phyloP scores from a whole-genome alignment of 2,888 invertebrate species.

The Rhagonycha fulva region DNA sequence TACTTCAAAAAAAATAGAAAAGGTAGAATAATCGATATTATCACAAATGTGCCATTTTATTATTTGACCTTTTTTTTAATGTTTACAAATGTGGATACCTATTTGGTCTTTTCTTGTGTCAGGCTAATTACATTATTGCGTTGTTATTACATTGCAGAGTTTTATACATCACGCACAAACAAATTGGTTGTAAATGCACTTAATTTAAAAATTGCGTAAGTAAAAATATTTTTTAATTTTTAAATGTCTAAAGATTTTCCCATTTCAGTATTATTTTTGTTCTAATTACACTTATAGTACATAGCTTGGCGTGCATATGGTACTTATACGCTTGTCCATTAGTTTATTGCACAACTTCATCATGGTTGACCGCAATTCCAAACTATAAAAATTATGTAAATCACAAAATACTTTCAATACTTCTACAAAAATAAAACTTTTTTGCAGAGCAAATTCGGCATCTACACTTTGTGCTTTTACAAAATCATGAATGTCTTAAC shows the following conservation, averaged over 20 bases:
- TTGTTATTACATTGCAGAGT: conserved; percentile 57
- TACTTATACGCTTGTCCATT: conserved; percentile 59
- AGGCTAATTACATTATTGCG: conserved; percentile 56
- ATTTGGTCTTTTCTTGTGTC: conserved; percentile 51
- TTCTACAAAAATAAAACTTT: not conserved
- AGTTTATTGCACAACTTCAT: conserved; percentile 11
- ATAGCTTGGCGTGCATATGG: conserved; percentile 58
- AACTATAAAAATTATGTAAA: too few relatives aligned
- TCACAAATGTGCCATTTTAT: conserved; percentile 54
- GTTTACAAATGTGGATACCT: conserved; percentile 35
- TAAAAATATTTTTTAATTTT: not conserved
- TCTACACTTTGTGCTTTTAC: conserved; percentile 58
- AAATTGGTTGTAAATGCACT: conserved; percentile 56
- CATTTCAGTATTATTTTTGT: conserved; percentile 55
- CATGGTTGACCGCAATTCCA: conserved; percentile 10
- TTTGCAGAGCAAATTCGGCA: conserved; percentile 31
- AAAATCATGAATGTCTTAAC: conserved; percentile 59
- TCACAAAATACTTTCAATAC: not conserved
- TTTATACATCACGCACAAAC: conserved; percentile 54
- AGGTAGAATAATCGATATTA: conserved; percentile 55
- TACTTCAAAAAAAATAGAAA: conserved; percentile 56
- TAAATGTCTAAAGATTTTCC: not conserved
- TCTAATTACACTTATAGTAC: conserved; percentile 58
- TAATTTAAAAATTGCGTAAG: conserved; percentile 57
- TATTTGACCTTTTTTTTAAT: conserved; percentile 52